Evolutionary conservation across 2,113 vertebrate genomes (phyloP).

Genomic region (Dolichotis patagonum): DNA sequence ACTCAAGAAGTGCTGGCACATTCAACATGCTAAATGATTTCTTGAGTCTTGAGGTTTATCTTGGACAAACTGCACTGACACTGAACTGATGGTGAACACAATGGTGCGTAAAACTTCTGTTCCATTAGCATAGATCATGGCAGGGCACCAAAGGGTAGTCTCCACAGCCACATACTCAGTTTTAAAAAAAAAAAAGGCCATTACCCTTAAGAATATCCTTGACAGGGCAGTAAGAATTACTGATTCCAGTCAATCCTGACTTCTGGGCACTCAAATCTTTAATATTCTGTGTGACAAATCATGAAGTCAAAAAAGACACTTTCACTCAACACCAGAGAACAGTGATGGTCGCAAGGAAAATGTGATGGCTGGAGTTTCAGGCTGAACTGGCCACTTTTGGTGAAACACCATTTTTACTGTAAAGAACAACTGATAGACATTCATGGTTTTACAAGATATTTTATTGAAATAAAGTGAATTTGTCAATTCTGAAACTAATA

Average conservation of each 20-base stretch:
- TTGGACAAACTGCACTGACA: neutral
- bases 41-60: neutral
- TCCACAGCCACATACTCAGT: neutral
- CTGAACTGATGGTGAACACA: neutral
- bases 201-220: neutral
- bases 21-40: neutral
- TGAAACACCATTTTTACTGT: neutral
- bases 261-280: neutral
- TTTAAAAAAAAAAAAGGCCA: neutral
- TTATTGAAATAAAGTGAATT: neutral
- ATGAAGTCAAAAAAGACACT: neutral
- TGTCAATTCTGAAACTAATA: neutral
- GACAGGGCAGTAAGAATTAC: neutral
- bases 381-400: neutral
- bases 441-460: neutral
- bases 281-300: constrained; percentile 20
- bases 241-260: neutral
- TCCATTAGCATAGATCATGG: neutral
- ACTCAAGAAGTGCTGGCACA: neutral
- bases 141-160: neutral
- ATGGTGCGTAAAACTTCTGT: neutral
- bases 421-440: neutral
- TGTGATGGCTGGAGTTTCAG: neutral
- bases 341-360: neutral
- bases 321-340: neutral